Percentiles rank a stretch among this genome's conserved stretches.
Conservation (phyloP, 2,797 vertebrate genomes). For the Enoplosus armatus region DNA sequence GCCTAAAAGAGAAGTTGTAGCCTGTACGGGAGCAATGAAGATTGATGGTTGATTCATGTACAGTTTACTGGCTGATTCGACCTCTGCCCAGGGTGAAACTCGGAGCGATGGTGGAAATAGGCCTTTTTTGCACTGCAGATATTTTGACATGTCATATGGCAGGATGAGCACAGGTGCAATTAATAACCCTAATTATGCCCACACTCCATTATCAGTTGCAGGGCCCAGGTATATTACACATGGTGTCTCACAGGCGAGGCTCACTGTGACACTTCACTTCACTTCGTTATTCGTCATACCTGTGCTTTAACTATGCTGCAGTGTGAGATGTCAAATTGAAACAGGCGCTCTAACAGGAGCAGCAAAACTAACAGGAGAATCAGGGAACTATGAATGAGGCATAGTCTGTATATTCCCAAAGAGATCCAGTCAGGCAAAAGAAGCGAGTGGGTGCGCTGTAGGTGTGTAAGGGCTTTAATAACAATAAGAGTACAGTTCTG, state of each 20-base stretch:
- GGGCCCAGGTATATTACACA: not conserved
- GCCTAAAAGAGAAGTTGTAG: no score
- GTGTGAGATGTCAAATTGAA: not conserved
- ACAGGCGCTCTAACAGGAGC: not conserved
- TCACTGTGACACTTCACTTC: not conserved
- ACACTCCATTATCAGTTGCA: not conserved
- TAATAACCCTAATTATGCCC: conserved; percentile 21
- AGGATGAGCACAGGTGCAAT: conserved; percentile 2
- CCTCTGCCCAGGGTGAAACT: not conserved
- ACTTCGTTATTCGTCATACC: not conserved
- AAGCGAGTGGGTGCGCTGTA: not conserved
- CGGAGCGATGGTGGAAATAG: no score
- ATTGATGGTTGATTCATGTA: no score
- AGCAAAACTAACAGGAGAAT: not conserved
- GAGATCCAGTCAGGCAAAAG: not conserved
- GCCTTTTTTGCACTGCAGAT: no score
- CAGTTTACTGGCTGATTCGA: conserved; percentile 10
- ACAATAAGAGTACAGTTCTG: not conserved
- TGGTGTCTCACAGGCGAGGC: not conserved
- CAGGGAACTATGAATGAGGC: not conserved
- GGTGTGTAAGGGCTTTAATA: not conserved
- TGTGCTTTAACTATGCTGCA: not conserved
- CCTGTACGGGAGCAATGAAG: not conserved
- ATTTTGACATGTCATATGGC: no score
- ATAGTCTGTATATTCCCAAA: not conserved